Conservation (phyloP, 2,113 vertebrate species). For the Xenus cinereus region DNA sequence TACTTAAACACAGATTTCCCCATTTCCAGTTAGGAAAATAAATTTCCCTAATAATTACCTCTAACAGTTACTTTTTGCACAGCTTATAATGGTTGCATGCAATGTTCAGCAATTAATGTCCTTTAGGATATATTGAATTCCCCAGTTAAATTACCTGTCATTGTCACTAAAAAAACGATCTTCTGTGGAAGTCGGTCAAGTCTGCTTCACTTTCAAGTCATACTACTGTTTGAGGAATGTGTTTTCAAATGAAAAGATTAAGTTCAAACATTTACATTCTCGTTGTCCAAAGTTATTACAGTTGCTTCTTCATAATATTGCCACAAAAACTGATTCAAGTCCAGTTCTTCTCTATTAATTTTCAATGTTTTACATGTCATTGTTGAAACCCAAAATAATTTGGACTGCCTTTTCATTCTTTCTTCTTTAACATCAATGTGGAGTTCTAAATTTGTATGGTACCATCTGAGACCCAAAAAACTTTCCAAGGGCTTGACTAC, state of each 20-base stretch:
- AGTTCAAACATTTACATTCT: neutral
- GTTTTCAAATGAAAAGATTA: slow-evolving; percentile 4
- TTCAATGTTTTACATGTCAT: neutral
- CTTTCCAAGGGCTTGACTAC: neutral
- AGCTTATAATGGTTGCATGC: neutral
- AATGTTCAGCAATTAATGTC: slow-evolving; percentile 24
- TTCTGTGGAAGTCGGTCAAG: neutral
- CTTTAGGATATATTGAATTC: slow-evolving; percentile 24
- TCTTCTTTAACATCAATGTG: neutral
- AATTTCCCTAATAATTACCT: neutral
- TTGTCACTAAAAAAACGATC: neutral
- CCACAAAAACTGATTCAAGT: neutral
- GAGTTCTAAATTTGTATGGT: neutral
- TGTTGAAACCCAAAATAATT: neutral
- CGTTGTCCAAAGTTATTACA: neutral
- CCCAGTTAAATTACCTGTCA: neutral
- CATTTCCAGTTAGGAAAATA: neutral
- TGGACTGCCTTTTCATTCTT: neutral
- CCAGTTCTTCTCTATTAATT: neutral
- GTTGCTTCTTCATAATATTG: neutral
- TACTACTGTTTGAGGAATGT: neutral
- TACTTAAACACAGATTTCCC: neutral
- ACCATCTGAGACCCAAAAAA: neutral
- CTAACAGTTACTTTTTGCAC: neutral
- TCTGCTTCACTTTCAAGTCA: neutral